Conservation (phyloP, 2,113 vertebrate species). For the Plecturocebus donacophilus region DNA sequence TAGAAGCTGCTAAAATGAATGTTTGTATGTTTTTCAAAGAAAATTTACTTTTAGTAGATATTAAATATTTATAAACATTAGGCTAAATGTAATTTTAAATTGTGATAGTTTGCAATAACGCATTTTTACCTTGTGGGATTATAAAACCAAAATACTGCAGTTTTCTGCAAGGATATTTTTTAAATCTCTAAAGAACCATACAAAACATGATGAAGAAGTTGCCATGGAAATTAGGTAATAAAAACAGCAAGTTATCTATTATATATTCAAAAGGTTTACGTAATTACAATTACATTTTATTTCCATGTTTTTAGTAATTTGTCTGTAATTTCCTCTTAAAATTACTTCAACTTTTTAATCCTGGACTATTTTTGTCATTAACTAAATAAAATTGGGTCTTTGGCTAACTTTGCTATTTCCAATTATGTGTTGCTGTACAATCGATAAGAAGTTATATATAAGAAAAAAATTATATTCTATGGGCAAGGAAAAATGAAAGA, state of each 20-base stretch:
- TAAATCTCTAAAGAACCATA: constrained; percentile 55
- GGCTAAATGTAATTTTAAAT: constrained; percentile 62
- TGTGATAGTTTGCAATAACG: constrained; percentile 43
- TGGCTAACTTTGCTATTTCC: neutral
- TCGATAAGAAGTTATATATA: neutral
- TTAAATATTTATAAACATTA: constrained; percentile 76
- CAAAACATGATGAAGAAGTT: constrained; percentile 35
- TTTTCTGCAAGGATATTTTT: constrained; percentile 60
- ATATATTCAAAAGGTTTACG: neutral
- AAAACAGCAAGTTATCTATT: constrained; percentile 39
- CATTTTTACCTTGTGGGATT: constrained; percentile 50
- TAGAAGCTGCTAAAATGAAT: constrained; percentile 5
- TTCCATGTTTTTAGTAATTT: constrained; percentile 3
- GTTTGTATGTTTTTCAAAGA: constrained; percentile 40
- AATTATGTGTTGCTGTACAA: neutral
- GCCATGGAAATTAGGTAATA: constrained; percentile 55
- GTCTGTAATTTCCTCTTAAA: neutral
- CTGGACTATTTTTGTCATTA: constrained; percentile 14
- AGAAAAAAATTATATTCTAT: neutral
- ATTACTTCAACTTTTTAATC: neutral
- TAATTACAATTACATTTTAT: constrained; percentile 55
- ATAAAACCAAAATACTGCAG: constrained; percentile 8
- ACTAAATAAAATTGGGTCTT: neutral
- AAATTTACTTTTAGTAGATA: constrained; percentile 46
- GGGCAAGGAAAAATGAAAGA: neutral